Conservation (phyloP, 2,797 vertebrate genomes). For the Lophotriccus pileatus region DNA sequence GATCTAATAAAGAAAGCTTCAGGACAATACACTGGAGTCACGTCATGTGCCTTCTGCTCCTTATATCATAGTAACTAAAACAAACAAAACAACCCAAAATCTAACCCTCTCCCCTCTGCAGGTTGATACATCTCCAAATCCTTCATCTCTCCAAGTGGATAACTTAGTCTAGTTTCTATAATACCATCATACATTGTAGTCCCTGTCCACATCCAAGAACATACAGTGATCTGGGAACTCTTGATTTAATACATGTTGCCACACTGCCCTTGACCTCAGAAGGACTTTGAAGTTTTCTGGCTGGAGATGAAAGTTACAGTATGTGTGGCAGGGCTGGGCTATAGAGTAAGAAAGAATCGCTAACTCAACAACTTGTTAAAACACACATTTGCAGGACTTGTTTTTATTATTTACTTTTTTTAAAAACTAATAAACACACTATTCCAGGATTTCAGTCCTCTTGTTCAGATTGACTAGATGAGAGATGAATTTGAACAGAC, state of each 20-base stretch:
- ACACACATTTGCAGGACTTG: slow-evolving; percentile 11
- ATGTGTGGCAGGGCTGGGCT: slow-evolving; percentile 4
- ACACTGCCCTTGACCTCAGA: slow-evolving; percentile 45
- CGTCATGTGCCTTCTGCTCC: not conserved
- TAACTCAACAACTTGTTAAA: slow-evolving; percentile 53
- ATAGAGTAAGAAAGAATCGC: slow-evolving; percentile 36
- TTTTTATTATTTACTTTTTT: not conserved
- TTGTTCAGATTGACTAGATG: slow-evolving; percentile 52
- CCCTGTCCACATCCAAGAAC: slow-evolving; percentile 7
- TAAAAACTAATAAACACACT: slow-evolving; percentile 40
- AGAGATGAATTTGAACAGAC: slow-evolving; percentile 52
- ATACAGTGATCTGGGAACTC: not conserved
- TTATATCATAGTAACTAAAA: not conserved
- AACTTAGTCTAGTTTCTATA: not conserved
- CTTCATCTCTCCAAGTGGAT: slow-evolving; percentile 12
- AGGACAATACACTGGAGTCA: not conserved
- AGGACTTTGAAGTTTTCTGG: slow-evolving; percentile 60
- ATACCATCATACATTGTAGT: not conserved
- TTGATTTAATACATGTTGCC: slow-evolving; percentile 56
- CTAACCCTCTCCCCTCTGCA: not conserved
- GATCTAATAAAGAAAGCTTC: not conserved
- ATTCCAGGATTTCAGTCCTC: slow-evolving; percentile 34
- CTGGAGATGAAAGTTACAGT: slow-evolving; percentile 62
- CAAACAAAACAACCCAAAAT: not conserved
- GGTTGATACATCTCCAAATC: not conserved